Evolutionary conservation across 2,888 invertebrate species (phyloP), one percentile per base, ranked within the genome.

Genomic region (Mycalesis mineus): DNA sequence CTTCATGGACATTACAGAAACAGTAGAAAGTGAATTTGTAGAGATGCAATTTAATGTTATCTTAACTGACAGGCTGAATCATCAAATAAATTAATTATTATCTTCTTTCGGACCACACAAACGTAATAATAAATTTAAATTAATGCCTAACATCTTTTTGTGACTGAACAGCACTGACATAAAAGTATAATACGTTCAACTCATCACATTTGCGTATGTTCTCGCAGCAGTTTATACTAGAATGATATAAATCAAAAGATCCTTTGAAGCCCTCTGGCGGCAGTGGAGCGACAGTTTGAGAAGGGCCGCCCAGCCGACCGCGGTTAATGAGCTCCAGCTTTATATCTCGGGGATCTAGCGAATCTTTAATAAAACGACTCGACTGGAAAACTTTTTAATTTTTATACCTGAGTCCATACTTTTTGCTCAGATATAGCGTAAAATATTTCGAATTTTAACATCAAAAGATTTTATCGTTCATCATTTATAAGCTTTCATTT

Each of bases 211-310:
- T 5, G 5, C 22, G 11, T 4, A 36, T 11, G 11, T 36, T 11
- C 11, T 5, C 14, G 15, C 15, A 33, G 11, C 47, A 44, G 29
- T 44, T 44, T 44, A 44, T 13, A 33, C 15, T 33, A 33, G 15
- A 14, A 47, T 14, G 28, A 36, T 36, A 42, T 44, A 42, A 52
- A 31, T 22, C n/a, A 29, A 47, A 29, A 45, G 39, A 39, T 28
- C 44, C 42, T 44, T 54, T 55, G 52, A 57, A 45, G 57, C 58
- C 53, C 15, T 47, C 53, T 37, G 31, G 53, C 50, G 53, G 52
- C 55, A 55, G 42, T 54, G 60, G 54, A 44, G 58, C 54, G 52
- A 52, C 58, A 60, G 58, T 62, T 61, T 60, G 62, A 62, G 57
- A 48, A 55, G 45, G 53, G 59, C 53, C 29, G 52, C 28, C 59